Percentiles rank a stretch among this genome's conserved stretches.
These are phyloP conservation scores for Pseudococcus jackbeardsleyi DNA, from an alignment of 2,888 invertebrate species.

Conservation along the genomic window DNA sequence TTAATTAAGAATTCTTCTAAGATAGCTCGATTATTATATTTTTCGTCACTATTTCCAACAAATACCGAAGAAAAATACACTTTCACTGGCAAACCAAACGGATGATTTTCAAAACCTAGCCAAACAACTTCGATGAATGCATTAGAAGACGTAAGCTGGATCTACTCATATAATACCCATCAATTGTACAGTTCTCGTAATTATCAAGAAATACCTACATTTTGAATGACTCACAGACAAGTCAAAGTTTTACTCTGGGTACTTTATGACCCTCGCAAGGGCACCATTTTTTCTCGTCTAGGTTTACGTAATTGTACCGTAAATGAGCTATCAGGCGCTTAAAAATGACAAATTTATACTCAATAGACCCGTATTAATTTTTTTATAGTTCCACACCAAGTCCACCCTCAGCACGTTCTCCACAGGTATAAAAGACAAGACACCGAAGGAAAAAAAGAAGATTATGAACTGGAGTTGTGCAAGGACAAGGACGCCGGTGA, in stretches of 20 bases:
- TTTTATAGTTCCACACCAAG: slow-evolving; percentile 37
- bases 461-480: slow-evolving; percentile 89
- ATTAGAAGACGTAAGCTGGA: background rate
- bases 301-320: background rate
- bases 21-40: background rate
- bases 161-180: background rate
- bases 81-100: background rate
- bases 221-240: background rate
- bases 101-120: slow-evolving; percentile 22
- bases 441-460: slow-evolving; percentile 83
- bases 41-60: slow-evolving; percentile 14
- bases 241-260: background rate
- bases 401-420: background rate
- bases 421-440: slow-evolving; percentile 73
- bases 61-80: background rate
- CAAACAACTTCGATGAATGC: slow-evolving; percentile 38
- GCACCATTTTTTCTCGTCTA: background rate
- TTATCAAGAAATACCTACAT: background rate
- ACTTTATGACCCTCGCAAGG: background rate
- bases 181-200: background rate
- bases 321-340: no score
- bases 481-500: slow-evolving; percentile 95
- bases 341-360: no score
- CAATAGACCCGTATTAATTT: background rate
- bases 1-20: background rate